Conservation (phyloP, 2,797 vertebrate genomes). For the Alca torda region DNA sequence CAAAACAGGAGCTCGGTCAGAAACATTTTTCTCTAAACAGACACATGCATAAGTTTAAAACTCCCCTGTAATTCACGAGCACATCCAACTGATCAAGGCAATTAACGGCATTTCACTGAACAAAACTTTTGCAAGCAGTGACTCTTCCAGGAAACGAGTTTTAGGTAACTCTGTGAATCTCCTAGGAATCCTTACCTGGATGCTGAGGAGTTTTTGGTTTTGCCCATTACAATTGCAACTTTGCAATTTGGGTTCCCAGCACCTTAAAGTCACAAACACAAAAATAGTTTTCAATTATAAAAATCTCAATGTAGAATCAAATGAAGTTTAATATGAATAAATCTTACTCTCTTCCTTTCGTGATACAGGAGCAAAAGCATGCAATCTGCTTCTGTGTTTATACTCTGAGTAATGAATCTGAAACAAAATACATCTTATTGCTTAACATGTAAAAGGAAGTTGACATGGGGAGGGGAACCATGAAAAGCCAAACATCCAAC, state of each 20-base stretch:
- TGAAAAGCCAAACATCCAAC: neutral
- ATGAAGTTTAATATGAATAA: neutral
- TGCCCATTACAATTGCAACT: conserved; percentile 91
- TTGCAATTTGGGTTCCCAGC: conserved; percentile 86
- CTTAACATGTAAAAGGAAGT: neutral
- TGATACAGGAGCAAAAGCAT: neutral
- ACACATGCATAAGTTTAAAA: neutral
- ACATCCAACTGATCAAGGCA: neutral
- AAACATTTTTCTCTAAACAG: neutral
- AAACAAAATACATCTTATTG: neutral
- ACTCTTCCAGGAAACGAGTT: neutral
- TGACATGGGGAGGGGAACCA: neutral
- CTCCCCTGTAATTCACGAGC: neutral
- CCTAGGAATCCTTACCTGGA: conserved; percentile 70
- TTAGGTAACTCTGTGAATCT: neutral
- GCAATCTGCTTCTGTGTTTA: neutral
- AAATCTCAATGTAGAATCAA: neutral
- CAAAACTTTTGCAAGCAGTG: neutral
- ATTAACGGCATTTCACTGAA: neutral
- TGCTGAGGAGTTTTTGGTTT: conserved; percentile 67
- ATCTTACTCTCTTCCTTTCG: neutral
- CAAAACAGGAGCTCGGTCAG: neutral
- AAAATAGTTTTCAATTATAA: neutral
- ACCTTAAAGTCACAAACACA: conserved; percentile 75
- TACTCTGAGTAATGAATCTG: neutral